Base-by-base conservation (phyloP, 1,140 invertebrate genomes). In the Drosophila paulistorum region DNA sequence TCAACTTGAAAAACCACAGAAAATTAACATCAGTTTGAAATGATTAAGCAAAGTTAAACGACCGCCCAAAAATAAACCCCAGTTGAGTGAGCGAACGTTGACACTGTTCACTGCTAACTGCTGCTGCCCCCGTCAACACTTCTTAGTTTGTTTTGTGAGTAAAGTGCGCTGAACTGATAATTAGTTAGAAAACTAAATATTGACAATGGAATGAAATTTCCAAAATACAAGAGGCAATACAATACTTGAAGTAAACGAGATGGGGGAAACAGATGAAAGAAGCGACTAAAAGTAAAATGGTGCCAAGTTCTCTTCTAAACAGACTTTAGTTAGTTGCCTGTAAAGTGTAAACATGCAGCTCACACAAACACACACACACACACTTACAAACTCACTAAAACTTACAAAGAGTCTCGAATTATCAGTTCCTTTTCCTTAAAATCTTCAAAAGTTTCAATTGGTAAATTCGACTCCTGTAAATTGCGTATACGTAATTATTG, bases 101-200 rank as follows among this genome's bases (percentile, higher is more conserved):
- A 82, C 80, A 77, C 68, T 79, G 63, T 66, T 20, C 51, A 65
- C 62, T 33, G 41, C 45, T 45, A 41, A 30, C 61, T n/a, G 48
- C 33, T 23, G 57, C 71, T 61, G 54, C 54, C 65, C 17, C 61
- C 68, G 63, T 64, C 74, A 76, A 72, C 76, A 79, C 68, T 62
- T 45, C 6, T 30, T 30, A 3, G 5, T 30, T 30, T 30, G 2
- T 30, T 30, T 5, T 30, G 26, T 13, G 20, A 35, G 59, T 62
- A 74, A 73, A 87, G 83, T 87, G 85, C 85, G 85, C 84, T 87
- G 84, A 87, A 90, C 84, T 90, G 84, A 87, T 87, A 89, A 87
- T 87, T 87, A 90, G 84, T 87, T 84, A 70, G 74, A 79, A 89
- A 87, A 84, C 77, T 87, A 87, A 87, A 87, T 90, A 87, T 87